phyloP scores from a whole-genome alignment of 2,888 invertebrate species.

The Eupithecia inturbata region DNA sequence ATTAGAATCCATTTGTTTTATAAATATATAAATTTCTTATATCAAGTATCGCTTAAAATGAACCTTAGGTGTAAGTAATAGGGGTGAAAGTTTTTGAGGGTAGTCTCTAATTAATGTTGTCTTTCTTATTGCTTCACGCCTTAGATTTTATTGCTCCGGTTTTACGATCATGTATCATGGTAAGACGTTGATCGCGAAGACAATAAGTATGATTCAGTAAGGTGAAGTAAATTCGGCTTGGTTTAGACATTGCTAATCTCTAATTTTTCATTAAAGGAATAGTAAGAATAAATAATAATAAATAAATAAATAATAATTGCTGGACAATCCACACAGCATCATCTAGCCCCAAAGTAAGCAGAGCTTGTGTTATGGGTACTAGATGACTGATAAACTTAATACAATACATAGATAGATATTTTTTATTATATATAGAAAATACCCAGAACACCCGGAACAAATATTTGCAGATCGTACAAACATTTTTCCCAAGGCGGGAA shows the following conservation, averaged over 20 bases:
- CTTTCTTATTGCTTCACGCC: constrained; percentile 83
- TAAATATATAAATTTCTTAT: constrained; percentile 7
- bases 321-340: no score
- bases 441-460: no score
- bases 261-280: not conserved
- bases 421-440: no score
- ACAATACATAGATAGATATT: no score
- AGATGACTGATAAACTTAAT: no score
- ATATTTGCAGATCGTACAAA: no score
- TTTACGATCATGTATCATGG: constrained; percentile 50
- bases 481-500: no score
- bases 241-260: not conserved
- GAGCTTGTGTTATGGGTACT: no score
- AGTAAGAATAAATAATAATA: no score
- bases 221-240: not conserved
- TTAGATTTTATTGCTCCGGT: constrained; percentile 77
- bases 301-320: no score
- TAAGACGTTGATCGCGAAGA: constrained; percentile 33
- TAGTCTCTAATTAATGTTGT: constrained; percentile 75
- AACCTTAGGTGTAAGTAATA: constrained; percentile 46
- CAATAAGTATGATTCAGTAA: constrained; percentile 18
- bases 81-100: constrained; percentile 39
- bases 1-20: constrained; percentile 15
- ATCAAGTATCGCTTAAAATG: constrained; percentile 21
- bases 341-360: no score